Conservation (phyloP, 2,888 invertebrate genomes). For the Saturnia pavonia region DNA sequence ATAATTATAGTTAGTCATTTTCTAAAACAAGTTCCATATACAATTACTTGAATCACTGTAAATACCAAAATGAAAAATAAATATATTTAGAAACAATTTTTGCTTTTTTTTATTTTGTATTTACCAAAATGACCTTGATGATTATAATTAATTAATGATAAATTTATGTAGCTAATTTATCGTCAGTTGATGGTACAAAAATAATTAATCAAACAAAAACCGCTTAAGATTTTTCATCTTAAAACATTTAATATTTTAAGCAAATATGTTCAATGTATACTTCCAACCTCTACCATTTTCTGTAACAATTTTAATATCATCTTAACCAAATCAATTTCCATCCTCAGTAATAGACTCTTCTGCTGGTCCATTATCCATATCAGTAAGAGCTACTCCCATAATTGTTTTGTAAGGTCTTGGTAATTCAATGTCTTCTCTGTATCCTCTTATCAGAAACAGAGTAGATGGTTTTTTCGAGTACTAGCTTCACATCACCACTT, state of each 20-base stretch:
- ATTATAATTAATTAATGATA: too few relatives aligned
- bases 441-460: background rate
- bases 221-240: background rate
- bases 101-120: too few relatives aligned
- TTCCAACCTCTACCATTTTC: background rate
- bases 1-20: too few relatives aligned
- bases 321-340: background rate
- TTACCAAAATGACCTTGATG: too few relatives aligned
- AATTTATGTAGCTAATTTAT: too few relatives aligned
- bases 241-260: background rate
- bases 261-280: background rate
- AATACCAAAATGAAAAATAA: too few relatives aligned
- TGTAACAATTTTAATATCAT: background rate
- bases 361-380: background rate
- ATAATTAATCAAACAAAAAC: too few relatives aligned
- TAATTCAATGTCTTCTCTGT: background rate
- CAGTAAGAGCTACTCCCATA: background rate
- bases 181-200: too few relatives aligned
- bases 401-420: background rate
- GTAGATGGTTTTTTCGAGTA: background rate
- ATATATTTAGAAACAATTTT: too few relatives aligned
- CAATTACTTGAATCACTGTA: too few relatives aligned
- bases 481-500: constrained; percentile 18
- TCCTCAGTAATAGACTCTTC: background rate
- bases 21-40: too few relatives aligned